Evolutionary conservation across 2,888 invertebrate species (phyloP), one percentile per base, ranked within the genome.

Genomic region (Eristalinus aeneus): DNA sequence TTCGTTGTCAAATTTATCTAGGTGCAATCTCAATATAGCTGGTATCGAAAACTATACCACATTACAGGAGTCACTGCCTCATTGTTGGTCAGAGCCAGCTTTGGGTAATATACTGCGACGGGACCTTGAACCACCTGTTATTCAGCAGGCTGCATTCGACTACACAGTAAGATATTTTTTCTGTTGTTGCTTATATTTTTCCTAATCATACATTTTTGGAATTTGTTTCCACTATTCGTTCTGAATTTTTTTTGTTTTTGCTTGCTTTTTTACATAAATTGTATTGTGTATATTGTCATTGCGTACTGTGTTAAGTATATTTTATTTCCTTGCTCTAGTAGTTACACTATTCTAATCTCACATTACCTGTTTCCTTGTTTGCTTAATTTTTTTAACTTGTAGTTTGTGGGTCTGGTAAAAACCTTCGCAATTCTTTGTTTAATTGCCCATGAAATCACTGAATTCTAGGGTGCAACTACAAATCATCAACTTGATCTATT

Each of bases 101-200:
- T 94, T 95, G 27, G 94, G 94, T 12, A 92, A 93, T 90, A 89
- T 92, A 89, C 93, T 94, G 89, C 94, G 95, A 79, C 93, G 94
- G 82, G 93, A 95, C 60, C 94, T 97, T 75, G 95, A 96, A 90
- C 96, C 97, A 27, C 97, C 97, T 2, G 93, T 96, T 88, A 93
- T 97, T 69, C 97, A 97, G 91, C 97, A 97, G 92, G 97, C 97
- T 60, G 96, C 97, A 56, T 97, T 97, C 93, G 97, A 97, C 92
- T 96, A 96, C 91, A 94, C 95, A 89, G 92, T 92, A 91, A 91
- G 92, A 89, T 87, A 58, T 5, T 56, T 27, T 22, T 56, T 2
- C 0, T 54, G 22, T 11, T 56, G 22, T 11, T 27, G 27, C 11
- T 56, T 10, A 23, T 16, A 16, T 16, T 8, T 46, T 9, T 16